Conservation (phyloP, 2,888 invertebrate species). For the Ennomos quercinarius region DNA sequence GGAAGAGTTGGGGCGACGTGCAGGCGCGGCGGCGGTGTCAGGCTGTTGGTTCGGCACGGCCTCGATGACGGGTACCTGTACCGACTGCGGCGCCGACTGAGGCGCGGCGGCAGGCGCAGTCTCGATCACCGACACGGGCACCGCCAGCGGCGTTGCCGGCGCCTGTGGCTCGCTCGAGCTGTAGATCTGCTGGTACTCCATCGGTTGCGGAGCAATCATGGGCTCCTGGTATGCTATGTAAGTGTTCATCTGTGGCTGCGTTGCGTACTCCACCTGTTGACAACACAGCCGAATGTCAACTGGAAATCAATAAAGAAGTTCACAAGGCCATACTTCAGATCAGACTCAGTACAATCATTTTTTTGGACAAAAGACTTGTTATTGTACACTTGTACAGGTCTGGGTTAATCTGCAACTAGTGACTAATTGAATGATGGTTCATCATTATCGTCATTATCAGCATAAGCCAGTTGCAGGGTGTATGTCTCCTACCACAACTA, state of each 20-base stretch:
- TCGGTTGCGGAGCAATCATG: slow-evolving; percentile 32
- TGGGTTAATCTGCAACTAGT: too few species aligned
- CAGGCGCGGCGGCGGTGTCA: background rate
- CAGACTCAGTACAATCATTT: too few species aligned
- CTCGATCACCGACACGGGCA: slow-evolving; percentile 14
- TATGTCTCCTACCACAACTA: too few species aligned
- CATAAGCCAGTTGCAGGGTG: too few species aligned
- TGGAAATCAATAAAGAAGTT: background rate
- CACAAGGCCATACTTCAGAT: too few species aligned
- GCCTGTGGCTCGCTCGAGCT: slow-evolving; percentile 6
- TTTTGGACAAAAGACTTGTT: too few species aligned
- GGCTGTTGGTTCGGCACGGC: slow-evolving; percentile 24
- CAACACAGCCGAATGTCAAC: slow-evolving; percentile 1
- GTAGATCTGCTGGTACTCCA: slow-evolving; percentile 40
- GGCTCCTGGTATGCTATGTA: slow-evolving; percentile 60
- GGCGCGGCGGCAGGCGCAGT: slow-evolving; percentile 11
- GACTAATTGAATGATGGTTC: too few species aligned
- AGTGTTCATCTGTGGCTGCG: slow-evolving; percentile 58
- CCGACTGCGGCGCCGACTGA: slow-evolving; percentile 26
- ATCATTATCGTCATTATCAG: too few species aligned
- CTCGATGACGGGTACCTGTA: slow-evolving; percentile 31
- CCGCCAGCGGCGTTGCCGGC: background rate
- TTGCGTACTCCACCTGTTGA: slow-evolving; percentile 55
- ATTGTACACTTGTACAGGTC: too few species aligned
- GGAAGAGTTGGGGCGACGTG: slow-evolving; percentile 1